phyloP scores from a whole-genome alignment of 2,888 invertebrate genomes.

The Ophion costatus region DNA sequence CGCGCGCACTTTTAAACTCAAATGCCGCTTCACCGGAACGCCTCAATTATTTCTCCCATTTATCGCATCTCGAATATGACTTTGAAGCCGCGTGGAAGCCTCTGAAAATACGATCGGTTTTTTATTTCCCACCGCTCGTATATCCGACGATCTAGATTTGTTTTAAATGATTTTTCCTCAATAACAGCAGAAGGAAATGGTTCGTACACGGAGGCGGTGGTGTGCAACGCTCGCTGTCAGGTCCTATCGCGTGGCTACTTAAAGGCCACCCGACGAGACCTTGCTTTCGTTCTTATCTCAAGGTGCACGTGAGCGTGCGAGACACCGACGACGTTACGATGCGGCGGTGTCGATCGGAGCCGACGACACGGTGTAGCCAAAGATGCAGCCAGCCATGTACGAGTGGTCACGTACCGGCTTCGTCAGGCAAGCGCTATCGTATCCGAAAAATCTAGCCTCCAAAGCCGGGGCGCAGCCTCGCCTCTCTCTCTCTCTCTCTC shows the following conservation, averaged over 20 bases:
- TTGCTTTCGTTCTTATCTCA: conserved; percentile 73
- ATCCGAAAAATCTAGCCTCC: conserved; percentile 73
- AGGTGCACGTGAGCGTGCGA: conserved; percentile 65
- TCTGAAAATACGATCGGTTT: neutral
- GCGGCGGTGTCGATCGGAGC: conserved; percentile 15
- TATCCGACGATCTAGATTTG: too few species aligned
- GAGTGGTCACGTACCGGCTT: conserved; percentile 77
- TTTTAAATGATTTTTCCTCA: neutral
- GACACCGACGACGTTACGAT: conserved; percentile 27
- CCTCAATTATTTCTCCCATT: conserved; percentile 26
- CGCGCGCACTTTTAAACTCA: conserved; percentile 71
- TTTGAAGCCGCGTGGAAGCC: too few species aligned
- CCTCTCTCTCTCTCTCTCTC: neutral
- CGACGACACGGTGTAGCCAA: conserved; percentile 54
- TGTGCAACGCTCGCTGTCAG: conserved; percentile 34
- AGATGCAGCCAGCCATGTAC: conserved; percentile 67
- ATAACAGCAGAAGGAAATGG: conserved; percentile 37
- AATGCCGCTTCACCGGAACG: conserved; percentile 59
- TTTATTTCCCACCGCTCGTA: neutral
- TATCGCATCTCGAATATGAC: too few species aligned
- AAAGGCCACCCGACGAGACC: conserved; percentile 67
- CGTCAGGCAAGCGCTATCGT: conserved; percentile 74
- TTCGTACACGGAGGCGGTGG: neutral
- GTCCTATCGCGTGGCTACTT: conserved; percentile 68
- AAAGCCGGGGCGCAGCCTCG: conserved; percentile 62